Conservation (phyloP, 2,113 vertebrate genomes). For the Nanger granti region DNA sequence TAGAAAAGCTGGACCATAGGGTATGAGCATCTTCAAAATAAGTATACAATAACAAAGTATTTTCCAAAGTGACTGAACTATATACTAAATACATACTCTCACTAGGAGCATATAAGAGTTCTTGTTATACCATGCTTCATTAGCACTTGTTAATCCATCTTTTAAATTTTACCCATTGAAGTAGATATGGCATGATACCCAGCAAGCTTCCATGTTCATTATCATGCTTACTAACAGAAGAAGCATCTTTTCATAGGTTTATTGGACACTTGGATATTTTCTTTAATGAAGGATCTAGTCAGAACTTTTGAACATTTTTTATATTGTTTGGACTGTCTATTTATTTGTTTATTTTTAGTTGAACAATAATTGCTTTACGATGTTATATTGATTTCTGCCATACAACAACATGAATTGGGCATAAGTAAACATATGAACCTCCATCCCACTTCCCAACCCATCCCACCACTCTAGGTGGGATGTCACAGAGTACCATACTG, state of each 20-base stretch:
- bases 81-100: neutral
- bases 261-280: no score
- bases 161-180: no score
- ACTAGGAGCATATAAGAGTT: neutral
- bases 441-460: neutral
- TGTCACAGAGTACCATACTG: no score
- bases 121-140: no score
- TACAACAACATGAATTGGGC: neutral
- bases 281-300: no score
- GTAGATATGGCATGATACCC: no score
- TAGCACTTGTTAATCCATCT: no score
- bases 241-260: no score
- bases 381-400: neutral
- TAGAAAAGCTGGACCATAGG: neutral
- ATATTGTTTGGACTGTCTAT: neutral
- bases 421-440: neutral
- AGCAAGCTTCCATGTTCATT: no score
- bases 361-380: neutral
- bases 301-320: no score
- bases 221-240: no score
- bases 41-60: neutral
- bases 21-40: neutral
- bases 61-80: neutral
- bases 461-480: neutral
- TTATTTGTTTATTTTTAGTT: neutral